Evolutionary conservation across 2,888 invertebrate species (phyloP).

Genomic region (Ectemnius continuus): DNA sequence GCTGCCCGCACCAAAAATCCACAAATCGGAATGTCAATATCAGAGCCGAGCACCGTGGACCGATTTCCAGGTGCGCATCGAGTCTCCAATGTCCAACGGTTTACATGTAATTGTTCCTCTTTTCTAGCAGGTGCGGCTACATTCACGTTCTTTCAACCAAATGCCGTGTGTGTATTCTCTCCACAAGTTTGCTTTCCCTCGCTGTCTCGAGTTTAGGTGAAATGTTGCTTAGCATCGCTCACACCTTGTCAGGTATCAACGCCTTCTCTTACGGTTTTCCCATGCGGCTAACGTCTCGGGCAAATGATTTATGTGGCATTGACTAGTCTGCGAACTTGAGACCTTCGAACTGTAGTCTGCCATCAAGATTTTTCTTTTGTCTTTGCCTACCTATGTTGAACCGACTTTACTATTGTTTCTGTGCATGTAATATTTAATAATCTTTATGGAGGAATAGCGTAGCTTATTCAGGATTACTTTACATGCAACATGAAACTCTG

Average conservation of each 20-base stretch:
- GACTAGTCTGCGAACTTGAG: no score
- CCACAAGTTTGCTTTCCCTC: slow-evolving; percentile 72
- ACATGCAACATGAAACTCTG: no score
- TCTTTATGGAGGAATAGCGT: no score
- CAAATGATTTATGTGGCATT: slow-evolving; percentile 66
- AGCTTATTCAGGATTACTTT: no score
- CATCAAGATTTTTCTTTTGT: no score
- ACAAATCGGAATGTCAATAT: slow-evolving; percentile 47
- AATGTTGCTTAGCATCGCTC: slow-evolving; percentile 65
- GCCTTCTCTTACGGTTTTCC: slow-evolving; percentile 5
- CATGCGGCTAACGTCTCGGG: slow-evolving; percentile 54
- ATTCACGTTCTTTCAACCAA: slow-evolving; percentile 68
- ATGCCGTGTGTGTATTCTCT: slow-evolving; percentile 71
- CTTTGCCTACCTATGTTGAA: no score
- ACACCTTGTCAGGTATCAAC: not conserved
- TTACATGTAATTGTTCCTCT: slow-evolving; percentile 54
- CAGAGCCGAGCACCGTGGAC: slow-evolving; percentile 21
- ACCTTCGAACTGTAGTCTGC: no score
- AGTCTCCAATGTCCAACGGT: slow-evolving; percentile 31
- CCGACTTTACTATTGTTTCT: no score
- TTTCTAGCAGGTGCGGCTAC: slow-evolving; percentile 45
- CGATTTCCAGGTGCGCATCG: slow-evolving; percentile 22
- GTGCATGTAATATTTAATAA: no score
- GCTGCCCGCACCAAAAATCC: slow-evolving; percentile 8
- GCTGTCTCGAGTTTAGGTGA: slow-evolving; percentile 67